Conservation (phyloP, 2,888 invertebrate species). For the Rutpela maculata region DNA sequence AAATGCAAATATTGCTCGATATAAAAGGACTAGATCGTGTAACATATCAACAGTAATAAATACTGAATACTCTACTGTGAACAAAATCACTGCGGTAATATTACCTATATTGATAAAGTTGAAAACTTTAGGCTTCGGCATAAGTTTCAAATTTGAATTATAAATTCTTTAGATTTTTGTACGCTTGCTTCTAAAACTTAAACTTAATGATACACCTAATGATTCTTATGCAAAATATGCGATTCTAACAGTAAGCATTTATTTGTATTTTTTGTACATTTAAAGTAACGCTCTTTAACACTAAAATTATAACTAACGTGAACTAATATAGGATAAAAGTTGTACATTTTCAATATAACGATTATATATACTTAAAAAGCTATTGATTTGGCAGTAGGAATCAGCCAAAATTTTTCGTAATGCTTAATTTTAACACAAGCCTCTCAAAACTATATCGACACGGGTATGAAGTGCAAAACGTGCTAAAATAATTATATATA, state of each 20-base stretch:
- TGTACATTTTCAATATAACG: constrained; percentile 3
- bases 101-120: neutral
- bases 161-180: neutral
- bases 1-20: constrained; percentile 32
- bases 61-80: neutral
- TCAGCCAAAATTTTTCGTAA: constrained; percentile 10
- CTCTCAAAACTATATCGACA: neutral
- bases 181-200: neutral
- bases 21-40: constrained; percentile 37
- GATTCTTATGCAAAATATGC: neutral
- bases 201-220: neutral
- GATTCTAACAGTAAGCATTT: neutral
- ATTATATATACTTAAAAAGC: constrained; percentile 15
- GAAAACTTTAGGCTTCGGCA: constrained; percentile 1
- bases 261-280: constrained; percentile 10
- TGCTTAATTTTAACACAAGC: neutral
- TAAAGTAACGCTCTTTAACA: neutral
- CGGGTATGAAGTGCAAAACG: neutral
- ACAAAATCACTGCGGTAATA: neutral
- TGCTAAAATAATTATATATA: neutral
- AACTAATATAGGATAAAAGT: neutral
- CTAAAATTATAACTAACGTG: constrained; percentile 7
- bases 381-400: constrained; percentile 27
- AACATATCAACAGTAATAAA: constrained; percentile 5
- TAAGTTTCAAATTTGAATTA: neutral